Conservation (phyloP, 2,113 vertebrate genomes). For the Eira barbara region DNA sequence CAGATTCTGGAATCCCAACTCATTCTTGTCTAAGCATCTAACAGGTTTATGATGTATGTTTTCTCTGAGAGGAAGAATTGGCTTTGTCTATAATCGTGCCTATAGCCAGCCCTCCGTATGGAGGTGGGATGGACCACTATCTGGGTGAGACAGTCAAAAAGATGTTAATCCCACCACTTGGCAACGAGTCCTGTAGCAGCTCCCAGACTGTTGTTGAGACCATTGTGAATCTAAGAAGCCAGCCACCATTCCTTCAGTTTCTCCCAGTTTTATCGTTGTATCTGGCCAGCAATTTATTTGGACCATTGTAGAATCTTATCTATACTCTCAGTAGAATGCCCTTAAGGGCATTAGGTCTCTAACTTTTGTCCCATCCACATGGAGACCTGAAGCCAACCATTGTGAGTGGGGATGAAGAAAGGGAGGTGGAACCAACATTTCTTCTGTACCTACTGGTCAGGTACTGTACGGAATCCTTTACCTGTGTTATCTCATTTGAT, state of each 20-base stretch:
- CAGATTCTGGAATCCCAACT: not conserved
- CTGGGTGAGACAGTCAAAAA: not conserved
- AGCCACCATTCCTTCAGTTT: not conserved
- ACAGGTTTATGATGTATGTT: not conserved
- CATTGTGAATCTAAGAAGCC: not conserved
- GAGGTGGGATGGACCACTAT: not conserved
- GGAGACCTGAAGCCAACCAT: not conserved
- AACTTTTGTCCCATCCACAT: not conserved
- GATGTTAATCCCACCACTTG: not conserved
- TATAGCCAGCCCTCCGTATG: not conserved
- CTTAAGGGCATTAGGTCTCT: not conserved
- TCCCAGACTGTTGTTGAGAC: not conserved
- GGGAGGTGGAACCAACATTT: not conserved
- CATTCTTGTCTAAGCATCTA: not conserved
- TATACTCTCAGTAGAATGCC: not conserved
- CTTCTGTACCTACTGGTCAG: not conserved
- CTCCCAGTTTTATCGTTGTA: not conserved
- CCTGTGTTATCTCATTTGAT: not conserved
- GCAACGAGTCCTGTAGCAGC: not conserved
- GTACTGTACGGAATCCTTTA: not conserved
- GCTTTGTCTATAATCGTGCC: not conserved
- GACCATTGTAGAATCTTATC: not conserved
- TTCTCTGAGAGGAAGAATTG: not conserved
- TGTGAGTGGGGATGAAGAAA: not conserved
- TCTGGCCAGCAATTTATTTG: not conserved